Base-by-base conservation (phyloP, 2,888 invertebrate genomes). In the Limenitis camilla region DNA sequence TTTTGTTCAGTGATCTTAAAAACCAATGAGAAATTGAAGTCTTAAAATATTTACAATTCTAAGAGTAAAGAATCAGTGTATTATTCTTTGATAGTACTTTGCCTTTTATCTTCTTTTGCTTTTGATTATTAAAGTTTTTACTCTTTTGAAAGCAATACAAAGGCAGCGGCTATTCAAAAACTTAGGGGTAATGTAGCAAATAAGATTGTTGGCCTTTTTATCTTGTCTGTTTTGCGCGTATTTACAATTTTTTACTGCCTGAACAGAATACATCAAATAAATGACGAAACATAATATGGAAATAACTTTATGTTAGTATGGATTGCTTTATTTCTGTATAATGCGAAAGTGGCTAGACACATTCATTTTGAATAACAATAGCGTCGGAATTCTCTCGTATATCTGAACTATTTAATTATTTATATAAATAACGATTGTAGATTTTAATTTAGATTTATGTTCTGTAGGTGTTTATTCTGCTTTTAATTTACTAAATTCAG, bases 271-370 rank as follows among this genome's bases (percentile, higher is more conserved):
- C 35, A 40, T 29, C 8, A 40, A 40, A 19, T 11, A 38, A 19
- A 36, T 30, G 19, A 27, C 43, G 36, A 49, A 47, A 41, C 39
- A 35, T 40, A 41, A 45, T 46, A 50, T 35, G 19, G 44, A 19
- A 19, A 19, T 19, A 2, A 19, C 55, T 58, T 53, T 54, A 54
- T 49, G 49, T 49, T 50, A 50, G 47, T 49, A 40, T 39, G 46
- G 49, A 41, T 52, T n/a, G n/a, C n/a, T n/a, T n/a, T n/a, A n/a
- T n/a, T n/a, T n/a, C n/a, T n/a, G n/a, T n/a, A n/a, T n/a, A n/a
- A n/a, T n/a, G n/a, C n/a, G n/a, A n/a, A n/a, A n/a, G n/a, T n/a
- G 54, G 59, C 64, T 63, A 69, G 68, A 69, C 66, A 63, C 68
- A 69, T 68, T 66, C 62, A 66, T 68, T 63, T 63, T 54, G 56